Percentiles rank a stretch among this genome's conserved stretches.
These are phyloP conservation scores for Acromyrmex charruanus DNA, from an alignment of 1,140 invertebrate species.

Conservation along the genomic window DNA sequence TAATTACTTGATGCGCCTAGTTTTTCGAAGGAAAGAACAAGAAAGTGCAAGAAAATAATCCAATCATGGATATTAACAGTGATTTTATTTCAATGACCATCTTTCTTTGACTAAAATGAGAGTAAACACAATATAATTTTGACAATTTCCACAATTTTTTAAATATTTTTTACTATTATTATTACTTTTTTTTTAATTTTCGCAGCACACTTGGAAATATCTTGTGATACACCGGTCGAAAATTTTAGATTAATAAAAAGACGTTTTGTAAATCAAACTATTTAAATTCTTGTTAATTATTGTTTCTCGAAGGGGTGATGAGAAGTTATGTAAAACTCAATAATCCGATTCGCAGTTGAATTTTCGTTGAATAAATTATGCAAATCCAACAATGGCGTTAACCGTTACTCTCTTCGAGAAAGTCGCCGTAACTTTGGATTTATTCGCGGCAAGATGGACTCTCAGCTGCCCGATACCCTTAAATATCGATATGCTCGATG, in stretches of 20 bases:
- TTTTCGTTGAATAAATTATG: constrained; percentile 23
- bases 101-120: too few species aligned
- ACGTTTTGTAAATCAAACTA: background rate
- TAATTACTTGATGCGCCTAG: too few species aligned
- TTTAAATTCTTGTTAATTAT: background rate
- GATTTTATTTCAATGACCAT: too few species aligned
- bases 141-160: too few species aligned
- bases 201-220: too few species aligned
- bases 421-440: background rate
- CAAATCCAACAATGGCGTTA: constrained; percentile 32
- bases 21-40: too few species aligned
- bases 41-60: too few species aligned
- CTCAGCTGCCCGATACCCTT: constrained; percentile 19
- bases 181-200: too few species aligned
- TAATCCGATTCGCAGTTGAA: background rate
- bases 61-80: too few species aligned
- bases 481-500: constrained; percentile 48
- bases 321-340: background rate
- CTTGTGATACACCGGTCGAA: too few species aligned
- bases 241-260: background rate
- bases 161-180: too few species aligned
- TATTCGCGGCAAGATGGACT: constrained; percentile 3
- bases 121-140: too few species aligned
- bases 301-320: background rate
- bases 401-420: constrained; percentile 17